Evolutionary conservation across 2,797 vertebrate genomes (phyloP).

Genomic region (Potorous gilbertii): DNA sequence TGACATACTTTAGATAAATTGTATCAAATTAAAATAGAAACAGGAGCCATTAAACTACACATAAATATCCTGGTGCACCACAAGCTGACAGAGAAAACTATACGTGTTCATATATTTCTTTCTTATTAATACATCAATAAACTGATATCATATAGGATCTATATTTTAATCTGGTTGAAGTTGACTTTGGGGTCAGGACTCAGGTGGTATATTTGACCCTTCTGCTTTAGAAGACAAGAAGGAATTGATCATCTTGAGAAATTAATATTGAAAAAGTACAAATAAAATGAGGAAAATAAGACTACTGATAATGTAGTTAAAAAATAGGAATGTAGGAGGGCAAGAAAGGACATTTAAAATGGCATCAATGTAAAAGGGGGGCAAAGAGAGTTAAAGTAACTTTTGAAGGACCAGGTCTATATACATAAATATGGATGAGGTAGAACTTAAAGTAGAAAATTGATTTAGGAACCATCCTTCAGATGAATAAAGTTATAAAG

Average conservation of each 20-base stretch:
- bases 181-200: neutral
- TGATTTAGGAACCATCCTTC: neutral
- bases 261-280: neutral
- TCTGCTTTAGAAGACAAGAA: neutral
- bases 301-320: neutral
- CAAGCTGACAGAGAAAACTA: neutral
- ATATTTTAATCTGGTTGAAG: neutral
- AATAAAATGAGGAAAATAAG: neutral
- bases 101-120: neutral
- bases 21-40: neutral
- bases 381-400: neutral
- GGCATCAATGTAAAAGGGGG: neutral
- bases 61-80: neutral
- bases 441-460: neutral
- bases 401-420: neutral
- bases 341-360: neutral
- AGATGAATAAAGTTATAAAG: neutral
- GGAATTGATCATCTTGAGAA: neutral
- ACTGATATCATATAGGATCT: neutral
- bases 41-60: neutral
- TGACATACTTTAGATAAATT: neutral
- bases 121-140: neutral
- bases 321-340: neutral
- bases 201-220: no score
- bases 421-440: neutral